Conservation (phyloP, 2,888 invertebrate species). For the Trachelus troglodyta region DNA sequence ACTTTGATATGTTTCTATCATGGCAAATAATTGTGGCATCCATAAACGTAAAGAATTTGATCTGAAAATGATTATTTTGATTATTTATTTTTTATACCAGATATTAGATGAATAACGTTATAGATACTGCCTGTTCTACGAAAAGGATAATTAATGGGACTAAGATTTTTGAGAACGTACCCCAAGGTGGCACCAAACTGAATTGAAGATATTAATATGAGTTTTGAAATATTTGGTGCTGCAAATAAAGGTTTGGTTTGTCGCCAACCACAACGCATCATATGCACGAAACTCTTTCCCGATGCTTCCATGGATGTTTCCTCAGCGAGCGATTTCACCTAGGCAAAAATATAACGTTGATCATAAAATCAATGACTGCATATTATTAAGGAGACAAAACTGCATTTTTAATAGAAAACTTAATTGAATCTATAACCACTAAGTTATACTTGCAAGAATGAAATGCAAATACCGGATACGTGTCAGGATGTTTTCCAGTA, state of each 20-base stretch:
- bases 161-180: conserved; percentile 62
- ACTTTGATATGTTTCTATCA: conserved; percentile 68
- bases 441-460: too few species aligned
- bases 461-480: conserved; percentile 72
- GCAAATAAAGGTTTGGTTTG: conserved; percentile 77
- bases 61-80: conserved; percentile 62
- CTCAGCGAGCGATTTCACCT: conserved; percentile 67
- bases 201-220: conserved; percentile 74
- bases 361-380: background rate
- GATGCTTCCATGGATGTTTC: conserved; percentile 56
- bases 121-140: too few species aligned
- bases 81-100: too few species aligned
- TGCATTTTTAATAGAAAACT: background rate
- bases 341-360: conserved; percentile 12
- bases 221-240: conserved; percentile 73
- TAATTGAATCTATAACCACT: background rate
- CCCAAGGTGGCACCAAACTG: conserved; percentile 76
- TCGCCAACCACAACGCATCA: conserved; percentile 71
- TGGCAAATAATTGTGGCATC: conserved; percentile 88
- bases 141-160: too few species aligned
- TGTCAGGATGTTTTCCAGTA: conserved; percentile 71
- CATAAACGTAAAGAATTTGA: conserved; percentile 87
- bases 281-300: conserved; percentile 58
- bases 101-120: too few species aligned
- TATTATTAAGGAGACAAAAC: background rate